Base-by-base conservation (phyloP, 2,888 invertebrate genomes). In the Aplocera efformata region DNA sequence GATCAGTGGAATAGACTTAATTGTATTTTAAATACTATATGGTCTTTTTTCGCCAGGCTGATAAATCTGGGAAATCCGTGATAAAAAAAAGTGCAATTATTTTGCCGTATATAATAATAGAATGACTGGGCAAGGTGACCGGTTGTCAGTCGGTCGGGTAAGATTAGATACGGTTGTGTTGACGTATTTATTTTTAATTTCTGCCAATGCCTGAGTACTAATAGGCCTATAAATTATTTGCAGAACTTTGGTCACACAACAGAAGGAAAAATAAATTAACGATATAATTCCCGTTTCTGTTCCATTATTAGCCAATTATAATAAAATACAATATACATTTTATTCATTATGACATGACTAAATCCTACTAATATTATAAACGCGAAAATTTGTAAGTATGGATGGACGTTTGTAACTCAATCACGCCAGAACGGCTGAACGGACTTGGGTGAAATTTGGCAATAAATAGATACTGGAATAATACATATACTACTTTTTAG, bases 41-140 rank as follows among this genome's bases (percentile, higher is more conserved):
- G n/a, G n/a, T n/a, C 13, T 17, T 3, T 17, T 17, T 17, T 2
- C 13, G 3, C 31, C 27, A 17, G 27, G 20, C 11, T 8, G 10
- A 26, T 10, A 17, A 17, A 29, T 22, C 23, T 29, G 30, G 32
- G 4, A 39, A 39, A 34, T 20, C 27, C 38, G 30, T 6, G 39
- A 9, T 35, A 30, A 30, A 40, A 48, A 41, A 23, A 32, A 25
- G 24, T 32, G 6, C 40, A 43, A 33, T 48, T 43, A 45, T 40
- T 42, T 30, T 11, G 28, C 28, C 33, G 42, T 46, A 39, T 46
- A 28, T 25, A 34, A 32, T 34, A 29, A 27, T 43, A 43, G 4
- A 33, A 24, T 29, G 31, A 25, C 40, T n/a, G 10, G 7, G 22
- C 46, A 49, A 49, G 51, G 51, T 48, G 48, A 51, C 48, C 48